Conservation (phyloP, 2,797 vertebrate genomes). For the Coranthus polyacanthus region DNA sequence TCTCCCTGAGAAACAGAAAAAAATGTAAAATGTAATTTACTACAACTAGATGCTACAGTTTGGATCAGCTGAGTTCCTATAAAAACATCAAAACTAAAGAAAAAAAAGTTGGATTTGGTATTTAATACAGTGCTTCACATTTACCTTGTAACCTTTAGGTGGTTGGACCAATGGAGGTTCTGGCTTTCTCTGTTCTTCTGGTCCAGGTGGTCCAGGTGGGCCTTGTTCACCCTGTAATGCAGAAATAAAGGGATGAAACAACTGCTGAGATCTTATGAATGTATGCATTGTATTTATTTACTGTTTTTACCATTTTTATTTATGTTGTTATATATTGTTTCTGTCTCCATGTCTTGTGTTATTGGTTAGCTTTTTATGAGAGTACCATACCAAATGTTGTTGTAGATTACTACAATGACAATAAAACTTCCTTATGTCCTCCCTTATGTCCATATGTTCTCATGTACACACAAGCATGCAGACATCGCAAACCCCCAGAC, state of each 20-base stretch:
- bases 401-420: too few species aligned
- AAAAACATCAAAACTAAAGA: background rate
- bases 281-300: too few species aligned
- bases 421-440: too few species aligned
- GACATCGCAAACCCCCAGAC: too few species aligned
- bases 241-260: background rate
- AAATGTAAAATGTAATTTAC: too few species aligned
- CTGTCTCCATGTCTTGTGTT: too few species aligned
- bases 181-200: conserved; percentile 62
- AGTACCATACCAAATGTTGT: too few species aligned
- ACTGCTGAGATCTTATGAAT: background rate
- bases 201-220: conserved; percentile 83
- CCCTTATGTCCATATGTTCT: too few species aligned
- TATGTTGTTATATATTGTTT: too few species aligned
- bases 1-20: conserved; percentile 68
- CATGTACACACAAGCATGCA: too few species aligned
- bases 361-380: too few species aligned
- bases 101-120: background rate
- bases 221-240: conserved; percentile 87
- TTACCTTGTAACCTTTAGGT: conserved; percentile 75
- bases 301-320: too few species aligned
- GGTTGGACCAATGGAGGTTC: conserved; percentile 50
- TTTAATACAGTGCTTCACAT: background rate
- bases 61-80: background rate
- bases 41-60: background rate